Evolutionary conservation across 2,888 invertebrate genomes (phyloP), one percentile per base, ranked within the genome.

Genomic region (Periphyllus acericola): DNA sequence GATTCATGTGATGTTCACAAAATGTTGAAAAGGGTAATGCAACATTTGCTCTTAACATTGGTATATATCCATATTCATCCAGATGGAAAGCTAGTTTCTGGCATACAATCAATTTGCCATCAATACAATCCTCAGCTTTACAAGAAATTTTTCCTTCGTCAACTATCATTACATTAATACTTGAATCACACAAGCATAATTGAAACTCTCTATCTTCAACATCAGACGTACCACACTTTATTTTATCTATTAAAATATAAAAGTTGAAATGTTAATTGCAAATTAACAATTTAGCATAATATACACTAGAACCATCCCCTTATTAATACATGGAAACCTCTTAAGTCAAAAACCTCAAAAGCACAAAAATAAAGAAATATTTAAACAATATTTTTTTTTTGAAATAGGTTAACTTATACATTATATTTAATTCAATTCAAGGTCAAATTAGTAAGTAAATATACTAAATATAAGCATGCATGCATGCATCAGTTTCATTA

Each of bases 51-150:
- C 96, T 93, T 46, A 89, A 87, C 80, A 89, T 80, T 68, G 94
- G 91, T 91, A 96, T 92, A 76, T 95, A 93, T 32, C 93, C 93
- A 82, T 94, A 93, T 46, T 93, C 93, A 76, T 93, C 92, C 74
- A 92, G 93, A 81, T 92, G 92, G 90, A 92, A 93, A 89, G 94
- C 93, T 89, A 94, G 92, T 91, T 96, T 96, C 90, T 95, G 96
- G 91, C 97, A 98, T 1, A 97, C 97, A 88, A 97, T 94, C 74
- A 95, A 92, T 89, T 94, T 93, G 25, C 94, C 95, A 90, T 95
- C 95, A 85, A 96, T 94, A 88, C 94, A 93, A 91, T 96, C 96
- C 66, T 96, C 93, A 36, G 96, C 96, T 90, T 94, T 95, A 91
- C 96, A 96, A 91, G 90, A 89, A 21, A 89, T 79, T 80, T 84